phyloP scores from a whole-genome alignment of 2,888 invertebrate species.

The Drosophila niveifrons region DNA sequence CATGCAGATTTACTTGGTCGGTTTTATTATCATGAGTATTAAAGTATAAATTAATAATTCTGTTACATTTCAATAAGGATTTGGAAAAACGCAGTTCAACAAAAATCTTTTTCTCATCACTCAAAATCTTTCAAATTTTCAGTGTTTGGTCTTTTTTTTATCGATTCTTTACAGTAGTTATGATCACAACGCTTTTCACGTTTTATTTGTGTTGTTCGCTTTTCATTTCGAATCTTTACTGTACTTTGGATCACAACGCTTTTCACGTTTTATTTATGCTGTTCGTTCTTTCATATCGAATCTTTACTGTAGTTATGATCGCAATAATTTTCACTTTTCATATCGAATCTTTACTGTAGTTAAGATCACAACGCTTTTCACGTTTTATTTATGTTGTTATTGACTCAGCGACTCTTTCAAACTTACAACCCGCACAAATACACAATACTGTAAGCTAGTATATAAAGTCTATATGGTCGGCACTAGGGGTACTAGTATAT shows the following conservation, averaged over 20 bases:
- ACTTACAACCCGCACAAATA: slow-evolving; percentile 27
- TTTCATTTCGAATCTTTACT: background rate
- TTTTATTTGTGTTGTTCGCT: background rate
- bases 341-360: background rate
- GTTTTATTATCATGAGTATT: background rate
- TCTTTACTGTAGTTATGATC: no score
- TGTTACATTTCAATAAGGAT: no score
- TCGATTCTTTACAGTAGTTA: background rate
- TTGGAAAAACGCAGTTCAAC: no score
- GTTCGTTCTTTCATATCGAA: no score
- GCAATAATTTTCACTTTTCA: background rate
- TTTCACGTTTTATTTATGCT: slow-evolving; percentile 2
- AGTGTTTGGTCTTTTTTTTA: no score
- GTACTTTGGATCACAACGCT: background rate
- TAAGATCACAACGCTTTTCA: background rate
- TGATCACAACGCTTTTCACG: background rate
- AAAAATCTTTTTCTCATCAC: no score
- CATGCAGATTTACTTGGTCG: slow-evolving; percentile 9
- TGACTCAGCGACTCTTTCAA: slow-evolving; percentile 7
- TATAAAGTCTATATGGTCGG: slow-evolving; percentile 4
- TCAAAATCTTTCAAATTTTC: no score
- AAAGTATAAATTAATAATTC: no score
- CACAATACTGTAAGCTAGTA: slow-evolving; percentile 19
- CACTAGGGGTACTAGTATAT: slow-evolving; percentile 5
- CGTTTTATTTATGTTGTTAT: slow-evolving; percentile 1